A percentile compares a stretch with the other conserved stretches of the same genome.
Conservation (phyloP, 2,113 vertebrate genomes). For the Vidua chalybeata region DNA sequence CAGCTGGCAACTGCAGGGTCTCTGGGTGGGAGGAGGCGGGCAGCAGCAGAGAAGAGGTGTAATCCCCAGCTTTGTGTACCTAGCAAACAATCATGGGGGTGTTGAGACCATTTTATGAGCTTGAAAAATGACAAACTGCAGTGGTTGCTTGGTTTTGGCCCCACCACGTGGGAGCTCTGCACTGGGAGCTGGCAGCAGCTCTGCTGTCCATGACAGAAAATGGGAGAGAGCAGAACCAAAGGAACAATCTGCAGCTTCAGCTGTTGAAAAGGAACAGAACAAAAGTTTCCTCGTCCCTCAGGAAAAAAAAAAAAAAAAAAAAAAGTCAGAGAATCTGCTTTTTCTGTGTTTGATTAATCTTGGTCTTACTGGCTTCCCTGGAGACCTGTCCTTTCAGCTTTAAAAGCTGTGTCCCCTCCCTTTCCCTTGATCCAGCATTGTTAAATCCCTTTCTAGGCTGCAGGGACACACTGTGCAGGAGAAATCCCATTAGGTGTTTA, state of each 20-base stretch:
- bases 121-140: background rate
- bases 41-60: background rate
- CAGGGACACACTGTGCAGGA: background rate
- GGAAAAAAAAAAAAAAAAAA: background rate
- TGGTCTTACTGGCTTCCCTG: background rate
- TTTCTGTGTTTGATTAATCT: background rate
- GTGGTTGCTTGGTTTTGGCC: background rate
- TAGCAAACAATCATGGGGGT: background rate
- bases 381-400: background rate
- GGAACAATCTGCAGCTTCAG: background rate
- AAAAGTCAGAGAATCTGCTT: background rate
- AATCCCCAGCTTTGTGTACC: background rate
- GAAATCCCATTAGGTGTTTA: background rate
- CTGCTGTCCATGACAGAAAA: background rate
- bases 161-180: background rate
- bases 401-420: background rate
- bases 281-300: background rate
- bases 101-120: background rate
- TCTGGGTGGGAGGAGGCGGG: background rate
- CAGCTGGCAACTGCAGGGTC: background rate
- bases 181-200: background rate
- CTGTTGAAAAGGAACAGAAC: background rate
- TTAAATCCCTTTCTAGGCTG: background rate
- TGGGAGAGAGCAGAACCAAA: background rate
- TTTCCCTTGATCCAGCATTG: background rate